A percentile compares a stretch with the other conserved stretches of the same genome.
These are phyloP conservation scores for Neodiprion pinetum DNA, from an alignment of 1,140 invertebrate species.

Conservation along the genomic window DNA sequence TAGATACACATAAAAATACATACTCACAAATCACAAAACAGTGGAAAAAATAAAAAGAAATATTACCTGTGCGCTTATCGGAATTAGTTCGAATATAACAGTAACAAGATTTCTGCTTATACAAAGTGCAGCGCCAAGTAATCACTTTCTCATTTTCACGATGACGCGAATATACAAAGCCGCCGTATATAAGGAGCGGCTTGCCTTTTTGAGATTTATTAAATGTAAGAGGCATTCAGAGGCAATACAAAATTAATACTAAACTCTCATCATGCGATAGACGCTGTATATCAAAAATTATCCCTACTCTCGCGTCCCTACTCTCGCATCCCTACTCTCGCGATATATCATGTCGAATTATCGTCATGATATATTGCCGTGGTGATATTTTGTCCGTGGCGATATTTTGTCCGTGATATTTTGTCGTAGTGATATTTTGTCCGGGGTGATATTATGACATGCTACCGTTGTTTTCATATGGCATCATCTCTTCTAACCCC, in stretches of 20 bases:
- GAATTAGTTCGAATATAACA: slow-evolving; percentile 9
- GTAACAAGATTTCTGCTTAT: slow-evolving; percentile 11
- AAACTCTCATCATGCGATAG: background rate
- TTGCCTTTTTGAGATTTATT: slow-evolving; percentile 17
- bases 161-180: slow-evolving; percentile 16
- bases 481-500: too few relatives aligned
- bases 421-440: too few relatives aligned
- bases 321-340: too few relatives aligned
- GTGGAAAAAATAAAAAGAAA: background rate
- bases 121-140: slow-evolving; percentile 18
- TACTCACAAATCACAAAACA: slow-evolving; percentile 12
- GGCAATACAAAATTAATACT: slow-evolving; percentile 9
- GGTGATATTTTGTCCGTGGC: too few relatives aligned
- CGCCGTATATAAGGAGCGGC: slow-evolving; percentile 15
- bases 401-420: too few relatives aligned
- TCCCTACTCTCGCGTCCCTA: too few relatives aligned
- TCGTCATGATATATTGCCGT: too few relatives aligned
- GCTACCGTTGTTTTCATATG: too few relatives aligned
- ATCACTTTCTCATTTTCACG: slow-evolving; percentile 5
- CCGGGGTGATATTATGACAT: too few relatives aligned
- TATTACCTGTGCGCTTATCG: slow-evolving; percentile 14
- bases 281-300: too few relatives aligned
- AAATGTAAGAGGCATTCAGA: slow-evolving; percentile 19
- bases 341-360: too few relatives aligned
- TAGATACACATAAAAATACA: background rate